Evolutionary conservation across 1,140 invertebrate genomes (phyloP), one percentile per base, ranked within the genome.

Genomic region (Nymphalis io): DNA sequence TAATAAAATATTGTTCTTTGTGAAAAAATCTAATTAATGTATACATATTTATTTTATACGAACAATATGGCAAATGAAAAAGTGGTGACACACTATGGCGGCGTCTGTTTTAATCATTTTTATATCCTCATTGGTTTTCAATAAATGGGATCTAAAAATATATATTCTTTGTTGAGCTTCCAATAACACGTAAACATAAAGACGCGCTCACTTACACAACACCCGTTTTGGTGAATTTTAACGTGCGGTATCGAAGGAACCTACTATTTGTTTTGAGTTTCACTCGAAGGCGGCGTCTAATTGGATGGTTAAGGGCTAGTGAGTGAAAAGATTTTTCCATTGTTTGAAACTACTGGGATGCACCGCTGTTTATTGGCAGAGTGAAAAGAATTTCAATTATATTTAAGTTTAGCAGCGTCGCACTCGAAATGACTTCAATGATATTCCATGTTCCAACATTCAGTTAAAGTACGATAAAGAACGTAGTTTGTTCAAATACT

Each of bases 211-310:
- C 23, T 79, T 10, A 6, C 23, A 73, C 78, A 74, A 60, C 48
- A 75, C 53, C 69, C 39, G 23, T 60, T 55, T 70, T 65, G 78
- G 74, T 81, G 79, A 83, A 83, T 85, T 89, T 89, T 85, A 86
- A 81, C 81, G 81, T 80, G 74, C 79, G 73, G 81, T 86, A 87
- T 85, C 74, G 82, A 80, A 74, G 79, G 79, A 74, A 76, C 74
- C 75, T 78, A 82, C 80, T 85, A 81, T 83, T 81, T 80, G 77
- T 86, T 85, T 85, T 81, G 79, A 83, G 72, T 82, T 82, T 79
- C 75, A 79, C 78, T 75, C 71, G 74, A 79, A 81, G 77, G 79
- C 80, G 27, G 69, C 78, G 76, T 84, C 82, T 89, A 89, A 89
- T 89, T 89, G 87, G 83, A 85, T 68, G 80, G 78, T 73, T 75